Base-by-base conservation (phyloP, 2,888 invertebrate species). In the Nomada hirtipes region DNA sequence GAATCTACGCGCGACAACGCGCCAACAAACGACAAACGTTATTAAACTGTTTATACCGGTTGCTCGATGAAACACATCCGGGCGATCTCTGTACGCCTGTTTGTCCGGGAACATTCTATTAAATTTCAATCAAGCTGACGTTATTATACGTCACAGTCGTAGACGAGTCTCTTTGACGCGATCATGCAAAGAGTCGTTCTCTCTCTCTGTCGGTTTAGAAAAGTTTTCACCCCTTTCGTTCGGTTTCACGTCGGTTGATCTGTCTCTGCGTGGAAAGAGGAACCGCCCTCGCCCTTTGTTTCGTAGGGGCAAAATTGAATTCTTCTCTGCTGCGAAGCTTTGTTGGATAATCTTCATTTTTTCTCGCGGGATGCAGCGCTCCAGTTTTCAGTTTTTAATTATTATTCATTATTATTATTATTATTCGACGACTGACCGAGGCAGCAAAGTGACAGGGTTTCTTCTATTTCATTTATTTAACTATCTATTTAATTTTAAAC, bases 221-320 rank as follows among this genome's bases (percentile, higher is more conserved):
- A 60, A 55, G 15, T 29, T 61, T 42, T 15, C 18, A 2, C 52
- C 50, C 9, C 20, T 50, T 57, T 60, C 52, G 7, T 29, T 13
- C 47, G 13, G 1, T 23, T 4, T 29, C 15, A 13, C 15, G 42
- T 70, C 64, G 50, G n/a, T 42, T 29, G 36, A 59, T 52, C 23
- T 15, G 13, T 20, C 42, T 29, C 4, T 20, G 3, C 59, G 65
- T 60, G 61, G 20, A 55, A 68, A 59, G 23, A 9, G 20, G 52
- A 29, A 10, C 20, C 47, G 3, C 26, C 7, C 18, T 42, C 47
- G 13, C 50, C 23, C 72, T 78, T 78, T 80, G 72, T 68, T 29
- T 57, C 9, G 13, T 2, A 13, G 23, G 36, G 55, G 18, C 69
- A 70, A 77, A 78, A 81, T 79, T 81, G 75, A 71, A 82, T 79